Evolutionary conservation across 2,113 vertebrate species (phyloP).

Genomic region (Perca schrenkii): DNA sequence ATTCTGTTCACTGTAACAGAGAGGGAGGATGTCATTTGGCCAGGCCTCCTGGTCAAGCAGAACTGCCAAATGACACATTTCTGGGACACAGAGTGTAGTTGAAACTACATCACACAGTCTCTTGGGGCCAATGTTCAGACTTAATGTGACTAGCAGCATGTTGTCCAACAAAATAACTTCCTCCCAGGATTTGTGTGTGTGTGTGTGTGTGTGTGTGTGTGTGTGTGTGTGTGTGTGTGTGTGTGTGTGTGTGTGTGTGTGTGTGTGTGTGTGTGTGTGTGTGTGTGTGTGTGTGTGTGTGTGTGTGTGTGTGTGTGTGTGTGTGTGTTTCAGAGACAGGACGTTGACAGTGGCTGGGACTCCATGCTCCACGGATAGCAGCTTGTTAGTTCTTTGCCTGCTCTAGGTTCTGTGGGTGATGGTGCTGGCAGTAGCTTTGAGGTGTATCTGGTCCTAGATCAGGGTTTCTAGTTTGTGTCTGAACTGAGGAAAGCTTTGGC

Average conservation of each 20-base stretch:
- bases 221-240: not conserved
- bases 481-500: conserved; percentile 57
- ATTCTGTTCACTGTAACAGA: conserved; percentile 7
- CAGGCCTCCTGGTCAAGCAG: conserved; percentile 47
- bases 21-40: conserved; percentile 16
- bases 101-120: conserved; percentile 50
- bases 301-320: not conserved
- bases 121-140: conserved; percentile 56
- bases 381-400: conserved; percentile 54
- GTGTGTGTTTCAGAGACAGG: conserved; percentile 2
- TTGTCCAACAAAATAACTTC: conserved; percentile 67
- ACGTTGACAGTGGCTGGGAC: conserved; percentile 43
- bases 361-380: conserved; percentile 65
- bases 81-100: conserved; percentile 36
- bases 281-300: not conserved
- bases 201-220: conserved; percentile 1
- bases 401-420: conserved; percentile 57
- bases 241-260: not conserved
- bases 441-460: conserved; percentile 63
- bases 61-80: conserved; percentile 43
- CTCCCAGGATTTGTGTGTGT: conserved; percentile 31
- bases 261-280: not conserved
- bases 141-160: conserved; percentile 63
- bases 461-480: conserved; percentile 41
- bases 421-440: conserved; percentile 61